These are phyloP conservation scores for Bombus soroeensis DNA, from an alignment of 1,140 invertebrate genomes.

Conservation along the genomic window DNA sequence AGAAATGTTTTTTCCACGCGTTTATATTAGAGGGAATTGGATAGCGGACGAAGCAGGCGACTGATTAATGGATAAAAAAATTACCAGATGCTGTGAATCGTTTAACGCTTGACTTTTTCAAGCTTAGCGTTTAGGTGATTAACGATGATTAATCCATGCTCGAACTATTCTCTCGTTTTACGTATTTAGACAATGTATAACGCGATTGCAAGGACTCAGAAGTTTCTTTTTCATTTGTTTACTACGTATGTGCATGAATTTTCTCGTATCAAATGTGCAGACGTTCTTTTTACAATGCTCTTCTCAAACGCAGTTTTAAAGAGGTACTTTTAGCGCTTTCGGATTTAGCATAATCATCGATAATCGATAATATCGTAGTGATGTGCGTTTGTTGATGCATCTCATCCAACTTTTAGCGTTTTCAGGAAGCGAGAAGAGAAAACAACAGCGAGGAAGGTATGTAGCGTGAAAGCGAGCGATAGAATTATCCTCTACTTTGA, in stretches of 20 bases:
- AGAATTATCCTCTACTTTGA: not conserved
- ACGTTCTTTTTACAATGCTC: not conserved
- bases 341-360: not conserved
- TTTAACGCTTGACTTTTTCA: constrained; percentile 68
- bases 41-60: constrained; percentile 44
- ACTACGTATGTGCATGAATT: not conserved
- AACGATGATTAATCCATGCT: constrained; percentile 64
- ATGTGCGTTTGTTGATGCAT: not conserved
- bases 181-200: constrained; percentile 43
- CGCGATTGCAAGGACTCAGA: constrained; percentile 62
- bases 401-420: not conserved
- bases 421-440: not conserved
- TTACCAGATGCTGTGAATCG: constrained; percentile 58
- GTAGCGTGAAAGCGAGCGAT: not conserved
- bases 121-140: constrained; percentile 63
- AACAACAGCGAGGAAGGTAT: not conserved
- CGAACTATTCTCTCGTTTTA: constrained; percentile 64
- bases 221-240: constrained; percentile 22
- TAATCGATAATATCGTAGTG: constrained; percentile 13
- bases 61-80: constrained; percentile 57
- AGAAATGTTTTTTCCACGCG: constrained; percentile 38
- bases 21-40: constrained; percentile 62
- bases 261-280: not conserved
- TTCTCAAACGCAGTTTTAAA: not conserved
- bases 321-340: not conserved